phyloP scores from a whole-genome alignment of 2,797 vertebrate genomes.

The Hydrophis major region DNA sequence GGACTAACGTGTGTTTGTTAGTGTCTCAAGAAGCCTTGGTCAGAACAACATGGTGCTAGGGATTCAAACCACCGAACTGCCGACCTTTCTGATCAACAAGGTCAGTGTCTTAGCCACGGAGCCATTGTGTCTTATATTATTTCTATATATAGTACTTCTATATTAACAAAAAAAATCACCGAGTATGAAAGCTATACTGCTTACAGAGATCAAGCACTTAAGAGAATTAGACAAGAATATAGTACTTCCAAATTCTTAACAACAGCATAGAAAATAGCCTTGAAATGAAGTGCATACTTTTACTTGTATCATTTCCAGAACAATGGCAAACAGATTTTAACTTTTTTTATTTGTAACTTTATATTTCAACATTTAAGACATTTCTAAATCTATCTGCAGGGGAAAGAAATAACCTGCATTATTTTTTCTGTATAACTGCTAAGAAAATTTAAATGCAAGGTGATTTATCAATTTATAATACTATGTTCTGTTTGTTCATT shows the following conservation, averaged over 20 bases:
- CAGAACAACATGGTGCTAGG: no score
- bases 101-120: no score
- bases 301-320: not conserved
- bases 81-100: no score
- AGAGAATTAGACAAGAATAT: not conserved
- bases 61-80: no score
- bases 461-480: not conserved
- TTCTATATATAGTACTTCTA: not conserved
- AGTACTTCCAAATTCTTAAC: not conserved
- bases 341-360: slow-evolving; percentile 38
- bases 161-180: not conserved
- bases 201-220: not conserved
- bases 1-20: no score
- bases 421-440: not conserved
- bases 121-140: no score
- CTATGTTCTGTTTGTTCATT: not conserved
- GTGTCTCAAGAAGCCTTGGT: no score
- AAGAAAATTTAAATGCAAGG: not conserved
- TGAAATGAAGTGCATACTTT: not conserved
- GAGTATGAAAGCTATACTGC: not conserved
- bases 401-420: slow-evolving; percentile 5
- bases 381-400: not conserved
- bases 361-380: slow-evolving; percentile 29
- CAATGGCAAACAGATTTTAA: not conserved
- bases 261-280: not conserved